Evolutionary conservation across 2,888 invertebrate genomes (phyloP).

Genomic region (Sympetrum striolatum): DNA sequence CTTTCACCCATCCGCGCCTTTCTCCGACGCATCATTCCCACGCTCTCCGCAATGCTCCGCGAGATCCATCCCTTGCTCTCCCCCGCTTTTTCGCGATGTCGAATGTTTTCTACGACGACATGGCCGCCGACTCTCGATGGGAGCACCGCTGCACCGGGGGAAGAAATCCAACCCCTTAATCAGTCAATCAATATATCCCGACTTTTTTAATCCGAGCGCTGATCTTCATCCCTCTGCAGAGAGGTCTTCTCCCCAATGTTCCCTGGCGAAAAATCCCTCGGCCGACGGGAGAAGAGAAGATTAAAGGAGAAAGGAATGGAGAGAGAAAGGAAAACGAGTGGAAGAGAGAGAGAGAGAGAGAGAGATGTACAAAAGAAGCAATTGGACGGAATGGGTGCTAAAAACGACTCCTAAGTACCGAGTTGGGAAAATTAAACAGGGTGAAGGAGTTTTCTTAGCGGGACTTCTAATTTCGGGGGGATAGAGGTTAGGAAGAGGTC

Average conservation of each 20-base stretch:
- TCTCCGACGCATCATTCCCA: too few species aligned
- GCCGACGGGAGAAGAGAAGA: background rate
- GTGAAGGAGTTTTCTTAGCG: background rate
- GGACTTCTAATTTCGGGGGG: too few species aligned
- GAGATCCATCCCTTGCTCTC: too few species aligned
- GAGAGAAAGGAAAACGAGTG: too few species aligned
- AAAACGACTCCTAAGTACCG: background rate
- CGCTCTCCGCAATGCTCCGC: too few species aligned
- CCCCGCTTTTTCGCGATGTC: too few species aligned
- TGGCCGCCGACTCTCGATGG: background rate
- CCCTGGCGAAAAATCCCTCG: background rate
- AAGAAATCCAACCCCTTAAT: background rate
- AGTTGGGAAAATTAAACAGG: background rate
- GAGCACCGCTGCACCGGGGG: background rate
- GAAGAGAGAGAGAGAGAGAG: background rate
- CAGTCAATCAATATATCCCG: constrained; percentile 31
- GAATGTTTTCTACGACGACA: too few species aligned
- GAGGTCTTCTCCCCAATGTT: background rate
- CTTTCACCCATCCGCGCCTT: too few species aligned
- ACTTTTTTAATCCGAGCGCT: background rate
- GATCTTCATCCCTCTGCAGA: background rate
- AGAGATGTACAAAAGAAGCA: background rate
- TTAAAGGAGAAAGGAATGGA: background rate
- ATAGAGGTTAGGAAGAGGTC: background rate
- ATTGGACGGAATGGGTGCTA: background rate